Percentiles rank a stretch among this genome's conserved stretches.
Evolutionary conservation across 1,140 invertebrate genomes (phyloP).

Genomic region (Sycophila sp.): DNA sequence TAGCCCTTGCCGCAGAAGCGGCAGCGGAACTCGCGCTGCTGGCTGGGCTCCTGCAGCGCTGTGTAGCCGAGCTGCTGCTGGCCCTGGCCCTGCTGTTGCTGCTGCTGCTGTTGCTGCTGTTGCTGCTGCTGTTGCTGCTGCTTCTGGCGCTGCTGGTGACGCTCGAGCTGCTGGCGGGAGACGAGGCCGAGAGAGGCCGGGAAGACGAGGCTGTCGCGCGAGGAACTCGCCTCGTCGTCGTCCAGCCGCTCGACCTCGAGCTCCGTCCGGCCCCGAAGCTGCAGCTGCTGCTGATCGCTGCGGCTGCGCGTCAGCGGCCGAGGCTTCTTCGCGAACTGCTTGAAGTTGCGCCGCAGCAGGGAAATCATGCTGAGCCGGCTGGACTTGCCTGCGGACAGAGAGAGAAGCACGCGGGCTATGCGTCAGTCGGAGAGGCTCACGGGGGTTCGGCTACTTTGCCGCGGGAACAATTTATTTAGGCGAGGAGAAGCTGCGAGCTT

Average conservation of each 20-base stretch:
- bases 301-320: conserved; percentile 34
- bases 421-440: too few species aligned
- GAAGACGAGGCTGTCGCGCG: conserved; percentile 58
- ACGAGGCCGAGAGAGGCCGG: conserved; percentile 60
- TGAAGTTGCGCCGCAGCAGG: conserved; percentile 35
- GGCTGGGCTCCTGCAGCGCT: conserved; percentile 70
- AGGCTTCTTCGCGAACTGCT: conserved; percentile 32
- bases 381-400: conserved; percentile 22
- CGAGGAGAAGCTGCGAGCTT: too few species aligned
- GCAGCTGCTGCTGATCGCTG: conserved; percentile 39
- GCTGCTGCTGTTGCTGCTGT: neutral
- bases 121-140: conserved; percentile 18
- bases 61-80: too few species aligned
- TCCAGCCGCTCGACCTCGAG: conserved; percentile 43
- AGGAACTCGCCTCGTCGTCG: conserved; percentile 43
- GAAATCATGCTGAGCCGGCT: conserved; percentile 34
- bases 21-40: conserved; percentile 76
- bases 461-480: neutral
- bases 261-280: conserved; percentile 44
- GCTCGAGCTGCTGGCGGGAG: conserved; percentile 28
- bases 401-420: neutral
- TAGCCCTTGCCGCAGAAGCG: conserved; percentile 83
- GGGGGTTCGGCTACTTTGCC: neutral
- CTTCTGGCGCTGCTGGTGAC: neutral
- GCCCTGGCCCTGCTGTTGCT: neutral